Base-by-base conservation (phyloP, 1,140 invertebrate genomes). In the Phymorhynchus buccinoides region DNA sequence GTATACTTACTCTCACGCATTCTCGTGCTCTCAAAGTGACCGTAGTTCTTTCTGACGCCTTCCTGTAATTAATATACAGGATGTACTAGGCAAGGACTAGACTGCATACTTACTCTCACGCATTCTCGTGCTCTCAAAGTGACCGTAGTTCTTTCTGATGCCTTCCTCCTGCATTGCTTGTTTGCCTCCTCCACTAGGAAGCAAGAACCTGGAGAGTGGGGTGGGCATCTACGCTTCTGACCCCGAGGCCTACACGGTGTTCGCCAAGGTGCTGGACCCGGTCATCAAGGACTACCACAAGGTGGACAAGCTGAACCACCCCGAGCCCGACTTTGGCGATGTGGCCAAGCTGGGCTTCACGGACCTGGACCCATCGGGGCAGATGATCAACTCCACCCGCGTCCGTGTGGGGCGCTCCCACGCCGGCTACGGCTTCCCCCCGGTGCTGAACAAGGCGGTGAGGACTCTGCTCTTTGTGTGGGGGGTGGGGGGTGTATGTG, bases 391-490 rank as follows among this genome's bases (percentile, higher is more conserved):
- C 39, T 90, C 89, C n/a, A 91, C 90, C 16, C 88, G 91, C 81
- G 90, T 92, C 52, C 88, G 91, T 35, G 90, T 91, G 18, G 91
- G 91, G 14, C 89, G 91, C 73, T 91, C 90, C 68, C 91, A 91
- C 39, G 86, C 83, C 27, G 88, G 88, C 37, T 90, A 84, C 86
- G 88, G 88, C 62, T 91, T 92, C 80, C 90, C 91, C 22, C 91
- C 91, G 71, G 98, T 97, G 94, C 93, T 98, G 84, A 98, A 96
- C 86, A 97, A 98, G 93, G 89, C 91, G 83, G 91, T 90, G 71
- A 80, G 84, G 48, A 52, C n/a, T n/a, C n/a, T n/a, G n/a, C n/a
- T n/a, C n/a, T n/a, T n/a, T n/a, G 2, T 9, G 48, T 2, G 2
- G 22, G 12, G 48, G 48, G 48, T 14, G 48, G 48, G 48, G 48